These are phyloP conservation scores for Maniola hyperantus DNA, from an alignment of 2,888 invertebrate genomes.

Conservation along the genomic window DNA sequence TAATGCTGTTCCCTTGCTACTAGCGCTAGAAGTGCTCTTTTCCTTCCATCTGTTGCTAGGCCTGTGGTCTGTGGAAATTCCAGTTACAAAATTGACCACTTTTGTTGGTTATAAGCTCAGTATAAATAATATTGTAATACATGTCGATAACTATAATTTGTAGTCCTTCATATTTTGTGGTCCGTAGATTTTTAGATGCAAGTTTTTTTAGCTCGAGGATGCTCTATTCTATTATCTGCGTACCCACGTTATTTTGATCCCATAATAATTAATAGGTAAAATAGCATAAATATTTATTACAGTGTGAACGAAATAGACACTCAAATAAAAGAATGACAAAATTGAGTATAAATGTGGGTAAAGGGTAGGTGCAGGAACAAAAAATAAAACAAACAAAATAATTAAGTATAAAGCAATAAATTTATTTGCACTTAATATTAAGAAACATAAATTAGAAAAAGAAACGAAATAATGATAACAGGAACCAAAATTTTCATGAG, in stretches of 20 bases:
- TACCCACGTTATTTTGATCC: no score
- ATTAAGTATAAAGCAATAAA: slow-evolving; percentile 72
- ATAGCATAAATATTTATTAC: no score
- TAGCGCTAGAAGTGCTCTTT: slow-evolving; percentile 88
- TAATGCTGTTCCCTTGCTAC: slow-evolving; percentile 91
- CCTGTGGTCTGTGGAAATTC: slow-evolving; percentile 67
- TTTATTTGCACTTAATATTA: slow-evolving; percentile 76
- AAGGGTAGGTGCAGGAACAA: slow-evolving; percentile 23
- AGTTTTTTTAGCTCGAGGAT: no score
- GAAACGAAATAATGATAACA: slow-evolving; percentile 82
- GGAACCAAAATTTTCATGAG: slow-evolving; percentile 66
- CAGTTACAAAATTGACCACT: slow-evolving; percentile 7
- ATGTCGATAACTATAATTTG: no score
- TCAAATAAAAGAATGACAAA: not conserved
- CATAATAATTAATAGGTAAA: no score
- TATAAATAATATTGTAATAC: not conserved
- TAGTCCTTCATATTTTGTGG: no score
- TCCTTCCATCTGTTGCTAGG: slow-evolving; percentile 81
- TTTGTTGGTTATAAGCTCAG: not conserved
- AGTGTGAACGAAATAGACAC: no score
- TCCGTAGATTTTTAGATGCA: no score
- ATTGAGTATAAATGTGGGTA: not conserved
- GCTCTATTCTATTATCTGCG: no score
- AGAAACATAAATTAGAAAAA: slow-evolving; percentile 69
- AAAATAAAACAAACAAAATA: slow-evolving; percentile 57